Base-by-base conservation (phyloP, 2,797 vertebrate species). In the Chelon labrosus region DNA sequence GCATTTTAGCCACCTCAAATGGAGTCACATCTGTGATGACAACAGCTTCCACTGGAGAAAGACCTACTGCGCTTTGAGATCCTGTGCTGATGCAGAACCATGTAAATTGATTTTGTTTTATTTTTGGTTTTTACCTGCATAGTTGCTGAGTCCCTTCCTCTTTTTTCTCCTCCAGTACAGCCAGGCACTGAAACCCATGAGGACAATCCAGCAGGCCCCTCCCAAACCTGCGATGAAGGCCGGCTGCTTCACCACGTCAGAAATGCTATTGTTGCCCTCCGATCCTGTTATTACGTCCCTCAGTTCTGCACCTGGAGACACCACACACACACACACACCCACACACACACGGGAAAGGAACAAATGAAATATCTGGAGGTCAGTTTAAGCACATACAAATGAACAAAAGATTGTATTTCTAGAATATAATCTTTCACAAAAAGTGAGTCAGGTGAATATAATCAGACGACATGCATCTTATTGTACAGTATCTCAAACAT, bases 171-270 rank as follows among this genome's bases (percentile, higher is more conserved):
- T 87, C 97, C 97, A 99, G 82, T 99, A 99, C 1, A 99, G 89
- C 97, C 97, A 99, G 85, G 97, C 97, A 80, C 97, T 99, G 93
- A 99, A 99, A 84, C 97, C 97, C 97, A 99, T 98, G 80, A 98
- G 93, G 79, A 99, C 97, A 63, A 99, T 97, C 97, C 97, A 99
- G 88, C 97, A 98, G 25, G 97, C 97, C 56, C 97, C 97, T 80
- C 97, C 97, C 37, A 99, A 93, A 47, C 97, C 97, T 4, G 97
- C 97, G 35, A 99, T 99, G 86, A 99, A 99, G 84, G 97, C 97
- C 16, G 97, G 97, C 83, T 98, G 97, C 89, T 98, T 98, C 83
- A 99, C 97, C 83, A 99, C 97, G 39, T 98, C 97, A 5, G 97
- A 97, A 89, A 99, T 97, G 92, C 97, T 98, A 84, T 97, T 97